These are phyloP conservation scores for Nerophis lumbriciformis DNA, from an alignment of 2,113 vertebrate species.

Conservation along the genomic window DNA sequence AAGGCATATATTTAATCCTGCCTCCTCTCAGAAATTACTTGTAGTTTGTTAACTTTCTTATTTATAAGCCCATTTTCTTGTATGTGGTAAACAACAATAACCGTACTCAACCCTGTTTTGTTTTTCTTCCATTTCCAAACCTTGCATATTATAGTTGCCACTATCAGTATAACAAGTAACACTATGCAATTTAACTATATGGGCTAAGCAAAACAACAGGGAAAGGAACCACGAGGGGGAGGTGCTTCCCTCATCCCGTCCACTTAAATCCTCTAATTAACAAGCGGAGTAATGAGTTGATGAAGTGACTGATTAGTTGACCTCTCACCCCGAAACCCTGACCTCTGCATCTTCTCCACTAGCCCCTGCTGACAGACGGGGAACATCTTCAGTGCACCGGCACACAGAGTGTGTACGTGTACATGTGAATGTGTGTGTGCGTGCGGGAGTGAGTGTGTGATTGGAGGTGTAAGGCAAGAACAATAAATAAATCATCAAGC, in stretches of 20 bases:
- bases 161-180: background rate
- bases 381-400: constrained; percentile 54
- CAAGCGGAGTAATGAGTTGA: constrained; percentile 67
- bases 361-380: constrained; percentile 54
- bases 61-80: constrained; percentile 21
- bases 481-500: constrained; percentile 32
- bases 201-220: constrained; percentile 1
- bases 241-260: constrained; percentile 38
- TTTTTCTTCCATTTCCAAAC: background rate
- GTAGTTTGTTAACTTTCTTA: background rate
- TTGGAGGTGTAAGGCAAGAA: constrained; percentile 20
- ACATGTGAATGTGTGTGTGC: constrained; percentile 25
- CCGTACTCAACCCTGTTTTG: background rate
- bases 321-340: constrained; percentile 53
- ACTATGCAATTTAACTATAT: constrained; percentile 5
- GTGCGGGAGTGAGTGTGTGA: constrained; percentile 10
- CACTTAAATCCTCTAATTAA: constrained; percentile 70
- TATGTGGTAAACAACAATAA: background rate
- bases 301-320: constrained; percentile 65
- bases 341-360: constrained; percentile 53
- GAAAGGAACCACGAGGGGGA: constrained; percentile 16
- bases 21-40: too few species aligned
- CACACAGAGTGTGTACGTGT: constrained; percentile 15
- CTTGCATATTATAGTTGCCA: too few species aligned
- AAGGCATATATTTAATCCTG: too few species aligned